These are phyloP conservation scores for Aurelia aurita DNA, from an alignment of 30 jellyfish, hydroid and myxozoan genomes.

Conservation along the genomic window DNA sequence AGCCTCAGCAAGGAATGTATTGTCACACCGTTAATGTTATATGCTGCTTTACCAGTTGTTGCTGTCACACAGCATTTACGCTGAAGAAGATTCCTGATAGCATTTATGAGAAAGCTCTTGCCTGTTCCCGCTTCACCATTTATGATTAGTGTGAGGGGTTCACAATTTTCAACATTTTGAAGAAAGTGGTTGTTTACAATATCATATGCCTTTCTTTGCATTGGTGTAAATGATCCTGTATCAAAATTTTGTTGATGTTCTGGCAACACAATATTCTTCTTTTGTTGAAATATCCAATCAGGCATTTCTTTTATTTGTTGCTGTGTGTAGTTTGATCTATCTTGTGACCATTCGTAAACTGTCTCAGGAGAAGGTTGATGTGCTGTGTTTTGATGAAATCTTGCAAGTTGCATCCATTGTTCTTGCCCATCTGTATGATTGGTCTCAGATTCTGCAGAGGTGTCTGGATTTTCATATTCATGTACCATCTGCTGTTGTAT, in stretches of 20 bases:
- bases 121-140: slow-evolving; percentile 25
- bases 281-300: not conserved
- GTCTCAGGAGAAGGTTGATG: not conserved
- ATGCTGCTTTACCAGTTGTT: slow-evolving; percentile 45
- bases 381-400: not conserved
- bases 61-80: slow-evolving; percentile 39
- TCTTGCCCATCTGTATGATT: not conserved
- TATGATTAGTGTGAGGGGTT: not conserved
- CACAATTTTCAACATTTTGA: not conserved
- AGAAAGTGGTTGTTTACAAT: not conserved
- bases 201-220: not conserved
- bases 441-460: not conserved
- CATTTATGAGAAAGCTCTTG: slow-evolving; percentile 17
- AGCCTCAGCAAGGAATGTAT: slow-evolving; percentile 33
- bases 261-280: not conserved
- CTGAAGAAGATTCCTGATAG: slow-evolving; percentile 16
- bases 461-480: not conserved
- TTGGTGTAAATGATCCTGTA: not conserved
- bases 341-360: not conserved
- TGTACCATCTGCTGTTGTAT: slow-evolving; percentile 4
- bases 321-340: not conserved
- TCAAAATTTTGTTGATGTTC: not conserved
- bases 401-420: slow-evolving; percentile 9
- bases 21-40: slow-evolving; percentile 22
- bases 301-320: slow-evolving; percentile 15